Percentiles rank a stretch among this genome's conserved stretches.
Evolutionary conservation across 2,113 vertebrate species (phyloP).

Genomic region (Guaruba guarouba): DNA sequence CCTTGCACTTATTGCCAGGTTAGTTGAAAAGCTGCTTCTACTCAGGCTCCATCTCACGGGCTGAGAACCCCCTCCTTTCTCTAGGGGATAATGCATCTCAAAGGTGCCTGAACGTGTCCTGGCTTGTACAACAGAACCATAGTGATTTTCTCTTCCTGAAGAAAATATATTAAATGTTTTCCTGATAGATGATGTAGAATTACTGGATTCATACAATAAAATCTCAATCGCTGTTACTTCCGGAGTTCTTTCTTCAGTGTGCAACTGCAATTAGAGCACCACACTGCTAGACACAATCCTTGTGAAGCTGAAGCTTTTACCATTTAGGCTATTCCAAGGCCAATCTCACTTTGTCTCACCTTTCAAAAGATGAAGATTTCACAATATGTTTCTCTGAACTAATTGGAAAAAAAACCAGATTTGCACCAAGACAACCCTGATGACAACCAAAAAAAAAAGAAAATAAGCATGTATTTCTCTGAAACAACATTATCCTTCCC

Average conservation of each 20-base stretch:
- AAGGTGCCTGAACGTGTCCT: neutral
- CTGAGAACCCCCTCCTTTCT: neutral
- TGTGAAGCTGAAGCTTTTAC: neutral
- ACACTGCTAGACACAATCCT: neutral
- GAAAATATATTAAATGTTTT: neutral
- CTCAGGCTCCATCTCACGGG: neutral
- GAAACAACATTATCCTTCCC: neutral
- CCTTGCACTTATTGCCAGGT: neutral
- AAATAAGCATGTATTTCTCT: constrained; percentile 10
- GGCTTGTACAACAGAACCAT: neutral
- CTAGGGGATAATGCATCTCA: neutral
- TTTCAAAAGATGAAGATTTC: neutral
- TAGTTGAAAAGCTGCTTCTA: neutral
- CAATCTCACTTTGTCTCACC: neutral
- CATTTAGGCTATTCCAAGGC: neutral
- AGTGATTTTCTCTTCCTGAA: neutral
- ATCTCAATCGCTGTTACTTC: neutral
- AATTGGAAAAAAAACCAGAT: neutral
- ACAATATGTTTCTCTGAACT: neutral
- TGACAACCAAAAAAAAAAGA: neutral
- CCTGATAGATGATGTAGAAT: neutral
- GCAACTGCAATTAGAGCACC: neutral
- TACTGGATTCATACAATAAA: neutral
- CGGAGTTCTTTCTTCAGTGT: neutral
- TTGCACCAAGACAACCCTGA: neutral